Percentiles rank a stretch among this genome's conserved stretches.
phyloP scores from a whole-genome alignment of 2,797 vertebrate species.

The Rhabdophis nuchalis region DNA sequence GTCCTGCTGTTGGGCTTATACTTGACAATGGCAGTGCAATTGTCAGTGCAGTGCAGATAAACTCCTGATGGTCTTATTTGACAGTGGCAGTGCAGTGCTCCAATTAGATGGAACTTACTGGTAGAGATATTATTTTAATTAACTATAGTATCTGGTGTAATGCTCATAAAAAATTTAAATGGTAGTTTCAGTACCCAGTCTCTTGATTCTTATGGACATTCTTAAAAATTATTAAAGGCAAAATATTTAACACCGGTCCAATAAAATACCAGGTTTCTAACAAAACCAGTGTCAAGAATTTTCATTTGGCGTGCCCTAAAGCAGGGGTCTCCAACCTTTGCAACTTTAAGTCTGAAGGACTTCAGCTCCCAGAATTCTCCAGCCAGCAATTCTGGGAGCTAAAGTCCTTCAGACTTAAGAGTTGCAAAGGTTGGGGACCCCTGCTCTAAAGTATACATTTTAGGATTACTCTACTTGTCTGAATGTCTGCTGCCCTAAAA shows the following conservation, averaged over 20 bases:
- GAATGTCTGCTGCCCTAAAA: conserved; percentile 12
- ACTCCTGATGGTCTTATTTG: neutral
- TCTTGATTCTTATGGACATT: neutral
- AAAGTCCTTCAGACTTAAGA: too few relatives aligned
- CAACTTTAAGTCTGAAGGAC: too few relatives aligned
- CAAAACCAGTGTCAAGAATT: neutral
- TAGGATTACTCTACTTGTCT: conserved; percentile 6
- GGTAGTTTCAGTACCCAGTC: neutral
- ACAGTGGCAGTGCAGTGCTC: neutral
- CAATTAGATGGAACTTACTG: neutral
- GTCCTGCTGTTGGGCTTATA: neutral
- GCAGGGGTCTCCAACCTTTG: too few relatives aligned
- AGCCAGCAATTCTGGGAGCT: too few relatives aligned
- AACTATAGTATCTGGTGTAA: neutral
- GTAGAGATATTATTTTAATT: neutral
- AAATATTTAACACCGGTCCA: neutral
- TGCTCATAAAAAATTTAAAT: neutral
- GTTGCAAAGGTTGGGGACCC: too few relatives aligned
- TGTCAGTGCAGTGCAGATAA: neutral
- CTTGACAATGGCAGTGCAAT: neutral
- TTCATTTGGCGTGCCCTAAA: neutral
- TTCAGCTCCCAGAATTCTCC: too few relatives aligned
- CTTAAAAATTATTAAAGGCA: neutral
- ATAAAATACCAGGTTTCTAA: neutral
- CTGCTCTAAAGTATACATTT: neutral